A percentile compares a stretch with the other conserved stretches of the same genome.
Evolutionary conservation across 2,797 vertebrate genomes (phyloP).

Genomic region (Eleutherodactylus coqui): DNA sequence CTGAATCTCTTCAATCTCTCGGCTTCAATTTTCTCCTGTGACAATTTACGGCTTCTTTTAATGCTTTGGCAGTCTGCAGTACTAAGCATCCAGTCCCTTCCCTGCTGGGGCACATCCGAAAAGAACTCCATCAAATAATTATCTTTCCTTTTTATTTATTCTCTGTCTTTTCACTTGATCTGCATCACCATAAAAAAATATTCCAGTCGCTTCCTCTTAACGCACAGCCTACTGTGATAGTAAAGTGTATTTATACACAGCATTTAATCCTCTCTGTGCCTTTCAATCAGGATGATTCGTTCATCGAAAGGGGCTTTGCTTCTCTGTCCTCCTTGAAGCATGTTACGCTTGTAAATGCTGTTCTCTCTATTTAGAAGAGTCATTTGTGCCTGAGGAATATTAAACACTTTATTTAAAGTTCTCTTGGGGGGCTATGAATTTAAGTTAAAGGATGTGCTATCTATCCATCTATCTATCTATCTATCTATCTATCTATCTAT

Average conservation of each 20-base stretch:
- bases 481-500: slow-evolving; percentile 46
- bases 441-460: slow-evolving; percentile 21
- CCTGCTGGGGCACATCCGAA: slow-evolving; percentile 78
- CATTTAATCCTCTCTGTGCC: slow-evolving; percentile 68
- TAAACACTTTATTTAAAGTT: slow-evolving; percentile 54
- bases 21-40: slow-evolving; percentile 72
- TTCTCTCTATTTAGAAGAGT: slow-evolving; percentile 51
- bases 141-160: slow-evolving; percentile 79
- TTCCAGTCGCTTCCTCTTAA: slow-evolving; percentile 73
- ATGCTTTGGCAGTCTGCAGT: slow-evolving; percentile 75
- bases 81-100: slow-evolving; percentile 76
- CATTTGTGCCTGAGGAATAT: slow-evolving; percentile 59
- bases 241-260: slow-evolving; percentile 78
- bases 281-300: slow-evolving; percentile 64
- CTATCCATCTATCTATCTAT: slow-evolving; percentile 48
- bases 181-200: slow-evolving; percentile 81
- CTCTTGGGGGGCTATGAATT: slow-evolving; percentile 11
- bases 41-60: slow-evolving; percentile 77
- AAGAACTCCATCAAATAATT: slow-evolving; percentile 82
- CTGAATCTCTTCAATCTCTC: slow-evolving; percentile 69
- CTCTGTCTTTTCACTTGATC: slow-evolving; percentile 78
- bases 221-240: slow-evolving; percentile 71
- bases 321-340: slow-evolving; percentile 62
- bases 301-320: slow-evolving; percentile 39
- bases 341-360: slow-evolving; percentile 61